Base-by-base conservation (phyloP, 2,797 vertebrate genomes). In the Hipposideros larvatus region DNA sequence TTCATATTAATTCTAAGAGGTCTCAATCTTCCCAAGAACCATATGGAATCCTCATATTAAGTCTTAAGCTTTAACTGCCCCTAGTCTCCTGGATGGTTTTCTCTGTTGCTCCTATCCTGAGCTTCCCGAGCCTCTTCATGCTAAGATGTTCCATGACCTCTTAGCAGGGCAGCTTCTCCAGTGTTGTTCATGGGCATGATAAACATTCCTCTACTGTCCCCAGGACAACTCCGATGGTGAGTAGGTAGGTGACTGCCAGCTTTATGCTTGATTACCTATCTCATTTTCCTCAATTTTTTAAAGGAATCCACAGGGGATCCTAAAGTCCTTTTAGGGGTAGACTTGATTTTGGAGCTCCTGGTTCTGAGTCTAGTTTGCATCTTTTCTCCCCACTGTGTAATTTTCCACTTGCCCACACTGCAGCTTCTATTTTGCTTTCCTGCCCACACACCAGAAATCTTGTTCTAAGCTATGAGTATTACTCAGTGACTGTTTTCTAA, bases 391-490 rank as follows among this genome's bases (percentile, higher is more conserved):
- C 41, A 26, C 71, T 90, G 86, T 95, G 94, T 91, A 91, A 91
- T 95, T 96, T 96, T 95, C 95, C 74, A 96, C 74, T 93, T 96
- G 95, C 97, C 96, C 92, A 96, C 96, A 91, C 57, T 89, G 65
- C 79, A 89, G 79, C 91, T 94, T 95, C 94, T 93, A 95, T 90
- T 97, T 96, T 94, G 90, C 92, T 91, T 92, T 96, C 65, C 90
- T 85, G 79, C 97, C 97, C 92, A 97, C 96, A 55, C 94, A 71
- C 21, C 82, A 95, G 63, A 94, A 77, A 95, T 86, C 88, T 96
- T 96, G 88, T 94, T 95, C 94, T 91, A 31, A 96, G 94, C 87
- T 95, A 89, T n/a, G 53, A 63, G n/a, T 90, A 93, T 97, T 97
- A 96, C 78, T 97, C 95, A 95, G 65, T 86, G 41, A 51, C 85